Conservation (phyloP, 2,113 vertebrate genomes). For the Tragelaphus buxtoni region DNA sequence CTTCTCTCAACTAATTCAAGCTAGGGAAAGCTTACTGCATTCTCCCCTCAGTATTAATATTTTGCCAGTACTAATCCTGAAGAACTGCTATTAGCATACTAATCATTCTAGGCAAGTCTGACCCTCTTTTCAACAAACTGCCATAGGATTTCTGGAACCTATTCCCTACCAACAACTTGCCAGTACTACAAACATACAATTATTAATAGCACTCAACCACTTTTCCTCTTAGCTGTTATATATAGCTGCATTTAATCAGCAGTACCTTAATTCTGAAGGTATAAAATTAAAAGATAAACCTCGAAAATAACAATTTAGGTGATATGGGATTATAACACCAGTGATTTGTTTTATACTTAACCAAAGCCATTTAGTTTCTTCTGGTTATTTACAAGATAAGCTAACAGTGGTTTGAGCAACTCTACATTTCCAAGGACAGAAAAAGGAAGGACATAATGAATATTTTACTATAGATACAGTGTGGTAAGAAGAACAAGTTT, state of each 20-base stretch:
- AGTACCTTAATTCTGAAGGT: constrained; percentile 62
- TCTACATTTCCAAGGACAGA: constrained; percentile 58
- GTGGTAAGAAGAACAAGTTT: constrained; percentile 68
- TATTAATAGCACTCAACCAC: constrained; percentile 1
- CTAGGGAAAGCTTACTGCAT: background rate
- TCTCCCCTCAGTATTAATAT: background rate
- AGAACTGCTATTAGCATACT: background rate
- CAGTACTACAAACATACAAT: constrained; percentile 11
- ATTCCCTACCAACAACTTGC: background rate
- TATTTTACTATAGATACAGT: constrained; percentile 59
- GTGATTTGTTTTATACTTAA: constrained; percentile 60
- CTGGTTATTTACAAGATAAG: constrained; percentile 64
- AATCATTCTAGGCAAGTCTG: background rate
- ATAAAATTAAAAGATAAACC: constrained; percentile 62
- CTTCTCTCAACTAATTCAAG: background rate
- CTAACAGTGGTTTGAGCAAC: constrained; percentile 52
- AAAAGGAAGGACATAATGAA: constrained; percentile 67
- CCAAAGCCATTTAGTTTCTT: constrained; percentile 57
- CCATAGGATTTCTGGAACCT: constrained; percentile 24
- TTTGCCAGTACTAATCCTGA: background rate
- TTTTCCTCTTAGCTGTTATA: constrained; percentile 47
- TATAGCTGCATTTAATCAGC: constrained; percentile 33
- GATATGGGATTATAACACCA: constrained; percentile 8
- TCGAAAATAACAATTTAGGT: constrained; percentile 25
- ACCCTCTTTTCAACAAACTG: constrained; percentile 27